phyloP scores from a whole-genome alignment of 1,140 invertebrate genomes.

The Heliothis subflexa region DNA sequence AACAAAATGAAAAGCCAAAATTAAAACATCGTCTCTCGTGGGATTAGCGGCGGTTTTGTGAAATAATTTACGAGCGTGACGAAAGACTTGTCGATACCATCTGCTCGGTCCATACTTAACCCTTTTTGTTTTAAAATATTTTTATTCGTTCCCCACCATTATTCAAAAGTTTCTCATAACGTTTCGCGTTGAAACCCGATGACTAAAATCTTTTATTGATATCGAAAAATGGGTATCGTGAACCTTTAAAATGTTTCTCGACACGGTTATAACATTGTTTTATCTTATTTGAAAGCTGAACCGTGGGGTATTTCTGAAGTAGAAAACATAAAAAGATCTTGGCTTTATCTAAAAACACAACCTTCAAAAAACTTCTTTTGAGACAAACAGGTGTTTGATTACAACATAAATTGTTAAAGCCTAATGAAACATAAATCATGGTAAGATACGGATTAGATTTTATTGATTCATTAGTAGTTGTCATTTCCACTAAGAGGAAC shows the following conservation, averaged over 20 bases:
- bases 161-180: constrained; percentile 83
- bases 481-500: constrained; percentile 30
- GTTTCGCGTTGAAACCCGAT: constrained; percentile 75
- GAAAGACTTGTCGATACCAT: constrained; percentile 81
- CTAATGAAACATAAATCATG: constrained; percentile 28
- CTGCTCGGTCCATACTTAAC: constrained; percentile 79
- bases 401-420: constrained; percentile 25
- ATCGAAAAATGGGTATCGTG: constrained; percentile 80
- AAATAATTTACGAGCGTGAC: constrained; percentile 85
- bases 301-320: constrained; percentile 22
- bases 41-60: constrained; percentile 82
- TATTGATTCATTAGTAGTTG: constrained; percentile 35
- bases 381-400: constrained; percentile 35
- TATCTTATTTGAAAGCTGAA: constrained; percentile 35
- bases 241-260: constrained; percentile 61
- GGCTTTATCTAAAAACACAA: constrained; percentile 19
- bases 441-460: constrained; percentile 36
- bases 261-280: constrained; percentile 45
- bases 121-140: constrained; percentile 83
- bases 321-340: constrained; percentile 35
- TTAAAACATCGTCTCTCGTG: constrained; percentile 80
- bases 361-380: background rate
- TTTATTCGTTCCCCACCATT: constrained; percentile 75
- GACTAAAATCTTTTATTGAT: constrained; percentile 81
- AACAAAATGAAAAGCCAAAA: constrained; percentile 77